Conservation (phyloP, 2,888 invertebrate species). For the Villa cingulata region DNA sequence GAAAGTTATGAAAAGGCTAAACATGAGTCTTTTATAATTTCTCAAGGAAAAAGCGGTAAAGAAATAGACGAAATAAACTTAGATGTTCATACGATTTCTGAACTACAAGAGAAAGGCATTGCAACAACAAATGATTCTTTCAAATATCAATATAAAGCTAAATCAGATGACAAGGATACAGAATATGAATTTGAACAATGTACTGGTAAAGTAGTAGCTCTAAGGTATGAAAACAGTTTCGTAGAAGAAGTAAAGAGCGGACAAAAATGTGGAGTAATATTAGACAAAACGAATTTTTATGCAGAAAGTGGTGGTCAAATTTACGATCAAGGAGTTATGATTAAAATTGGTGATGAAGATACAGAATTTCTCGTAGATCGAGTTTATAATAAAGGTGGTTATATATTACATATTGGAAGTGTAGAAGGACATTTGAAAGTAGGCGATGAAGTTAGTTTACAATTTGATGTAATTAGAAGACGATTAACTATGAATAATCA, state of each 20-base stretch:
- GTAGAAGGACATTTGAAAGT: conserved; percentile 71
- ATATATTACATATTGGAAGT: conserved; percentile 83
- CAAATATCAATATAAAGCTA: conserved; percentile 77
- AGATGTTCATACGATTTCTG: conserved; percentile 88
- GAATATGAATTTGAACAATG: conserved; percentile 64
- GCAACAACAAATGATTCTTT: conserved; percentile 77
- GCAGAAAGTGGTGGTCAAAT: conserved; percentile 99
- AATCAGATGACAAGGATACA: conserved; percentile 48
- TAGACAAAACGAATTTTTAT: conserved; percentile 91
- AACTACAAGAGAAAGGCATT: conserved; percentile 65
- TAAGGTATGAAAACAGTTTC: conserved; percentile 70
- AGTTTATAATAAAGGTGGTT: conserved; percentile 91
- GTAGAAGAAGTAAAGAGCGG: conserved; percentile 69
- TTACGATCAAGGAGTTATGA: conserved; percentile 86
- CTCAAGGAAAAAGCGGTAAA: conserved; percentile 73
- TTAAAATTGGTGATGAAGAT: conserved; percentile 67
- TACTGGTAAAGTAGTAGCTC: conserved; percentile 63
- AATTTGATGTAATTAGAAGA: conserved; percentile 73
- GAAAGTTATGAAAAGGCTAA: conserved; percentile 81
- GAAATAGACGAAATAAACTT: conserved; percentile 74
- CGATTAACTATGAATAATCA: conserved; percentile 97
- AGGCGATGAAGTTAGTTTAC: conserved; percentile 70
- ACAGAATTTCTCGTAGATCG: conserved; percentile 86
- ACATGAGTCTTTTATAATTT: conserved; percentile 74
- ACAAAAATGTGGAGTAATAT: conserved; percentile 79